A percentile compares a stretch with the other conserved stretches of the same genome.
phyloP scores from a whole-genome alignment of 2,888 invertebrate genomes.

The Drosophila robusta region DNA sequence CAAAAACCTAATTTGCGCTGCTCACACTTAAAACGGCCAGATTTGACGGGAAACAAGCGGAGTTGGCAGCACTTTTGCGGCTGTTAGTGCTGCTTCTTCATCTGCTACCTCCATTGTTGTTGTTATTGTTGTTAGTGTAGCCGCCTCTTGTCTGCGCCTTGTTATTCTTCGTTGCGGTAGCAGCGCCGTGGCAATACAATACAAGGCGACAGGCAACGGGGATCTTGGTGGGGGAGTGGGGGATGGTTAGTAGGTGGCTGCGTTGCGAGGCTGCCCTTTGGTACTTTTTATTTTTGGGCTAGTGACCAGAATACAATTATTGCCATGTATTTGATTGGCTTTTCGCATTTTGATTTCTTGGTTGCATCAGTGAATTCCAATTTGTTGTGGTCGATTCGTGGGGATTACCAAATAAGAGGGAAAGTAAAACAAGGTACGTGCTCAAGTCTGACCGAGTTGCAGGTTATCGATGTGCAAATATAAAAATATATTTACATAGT shows the following conservation, averaged over 20 bases:
- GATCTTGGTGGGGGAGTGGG: background rate
- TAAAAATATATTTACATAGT: background rate
- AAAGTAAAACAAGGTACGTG: slow-evolving; percentile 6
- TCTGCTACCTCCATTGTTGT: slow-evolving; percentile 13
- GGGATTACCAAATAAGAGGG: slow-evolving; percentile 16
- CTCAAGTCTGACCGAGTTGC: background rate
- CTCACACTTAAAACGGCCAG: background rate
- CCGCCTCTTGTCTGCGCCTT: slow-evolving; percentile 75
- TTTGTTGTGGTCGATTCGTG: slow-evolving; percentile 39
- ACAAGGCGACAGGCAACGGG: slow-evolving; percentile 6
- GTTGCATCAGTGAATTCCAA: slow-evolving; percentile 49
- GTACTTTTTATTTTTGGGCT: slow-evolving; percentile 11
- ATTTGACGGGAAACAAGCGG: background rate
- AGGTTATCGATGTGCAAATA: slow-evolving; percentile 1
- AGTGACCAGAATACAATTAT: slow-evolving; percentile 63
- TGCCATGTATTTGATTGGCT: slow-evolving; percentile 54
- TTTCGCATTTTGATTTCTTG: slow-evolving; percentile 48
- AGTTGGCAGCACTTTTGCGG: slow-evolving; percentile 4
- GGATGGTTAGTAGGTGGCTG: background rate
- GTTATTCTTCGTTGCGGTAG: slow-evolving; percentile 63
- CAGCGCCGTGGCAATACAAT: slow-evolving; percentile 21
- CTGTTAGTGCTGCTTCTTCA: slow-evolving; percentile 7
- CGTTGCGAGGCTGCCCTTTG: background rate
- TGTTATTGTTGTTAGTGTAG: slow-evolving; percentile 42
- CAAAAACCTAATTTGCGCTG: too few species aligned